Evolutionary conservation across 2,113 vertebrate genomes (phyloP).

Genomic region (Channa maculata): DNA sequence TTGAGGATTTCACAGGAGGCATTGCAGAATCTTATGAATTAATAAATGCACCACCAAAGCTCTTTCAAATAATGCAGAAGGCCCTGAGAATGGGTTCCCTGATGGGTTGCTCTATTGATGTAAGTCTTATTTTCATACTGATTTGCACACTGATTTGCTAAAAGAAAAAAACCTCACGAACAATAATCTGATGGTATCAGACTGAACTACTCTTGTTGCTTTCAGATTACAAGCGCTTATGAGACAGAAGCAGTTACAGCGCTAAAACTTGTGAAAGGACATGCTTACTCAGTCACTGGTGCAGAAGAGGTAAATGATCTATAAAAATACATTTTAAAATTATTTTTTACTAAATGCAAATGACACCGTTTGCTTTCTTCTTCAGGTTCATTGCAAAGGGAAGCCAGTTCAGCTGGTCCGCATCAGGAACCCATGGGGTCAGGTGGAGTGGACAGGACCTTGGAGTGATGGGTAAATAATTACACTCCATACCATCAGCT

Average conservation of each 20-base stretch:
- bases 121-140: constrained; percentile 45
- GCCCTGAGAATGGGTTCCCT: constrained; percentile 79
- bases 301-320: constrained; percentile 81
- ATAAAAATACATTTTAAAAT: background rate
- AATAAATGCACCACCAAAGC: constrained; percentile 68
- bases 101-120: constrained; percentile 83
- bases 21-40: constrained; percentile 90
- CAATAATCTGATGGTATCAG: background rate
- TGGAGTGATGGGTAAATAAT: constrained; percentile 89
- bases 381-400: constrained; percentile 56
- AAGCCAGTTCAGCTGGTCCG: constrained; percentile 62
- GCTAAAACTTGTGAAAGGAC: constrained; percentile 88
- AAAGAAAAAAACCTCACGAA: background rate
- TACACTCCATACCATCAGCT: background rate
- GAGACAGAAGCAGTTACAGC: constrained; percentile 85
- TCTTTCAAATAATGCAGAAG: constrained; percentile 79
- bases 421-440: constrained; percentile 90
- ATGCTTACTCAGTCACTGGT: constrained; percentile 90
- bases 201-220: background rate
- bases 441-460: constrained; percentile 91
- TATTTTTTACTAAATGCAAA: background rate
- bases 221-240: constrained; percentile 71
- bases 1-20: constrained; percentile 96
- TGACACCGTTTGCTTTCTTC: background rate
- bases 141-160: constrained; percentile 5